Evolutionary conservation across 2,888 invertebrate genomes (phyloP), one percentile per base, ranked within the genome.

Genomic region (Cheilosia grossa): DNA sequence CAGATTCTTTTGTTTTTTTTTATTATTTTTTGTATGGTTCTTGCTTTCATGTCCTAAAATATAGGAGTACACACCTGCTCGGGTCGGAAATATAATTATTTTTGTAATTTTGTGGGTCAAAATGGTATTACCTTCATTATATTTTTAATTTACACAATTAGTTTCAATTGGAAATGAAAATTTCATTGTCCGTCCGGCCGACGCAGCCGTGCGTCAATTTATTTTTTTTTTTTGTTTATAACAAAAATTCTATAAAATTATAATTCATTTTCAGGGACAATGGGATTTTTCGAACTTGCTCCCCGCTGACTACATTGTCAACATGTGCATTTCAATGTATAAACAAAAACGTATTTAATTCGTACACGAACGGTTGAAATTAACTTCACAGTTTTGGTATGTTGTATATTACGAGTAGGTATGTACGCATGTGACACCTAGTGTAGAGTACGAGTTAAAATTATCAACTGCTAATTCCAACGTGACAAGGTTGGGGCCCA

Each of bases 151-250:
- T 44, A 42, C 19, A 27, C 75, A 67, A 77, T 77, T 77, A 67
- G 75, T 77, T 77, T 66, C 67, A 67, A 67, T 77, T 59, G 58
- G 67, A 44, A 67, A 67, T 77, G 59, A 59, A 77, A 77, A 59
- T 77, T 67, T 67, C 51, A 77, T 67, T 77, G 24, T 17, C 27
- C 21, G 30, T 7, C 30, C 49, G 21, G 17, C 24, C 4, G 21
- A n/a, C 30, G 33, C 17, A 27, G n/a, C n/a, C 4, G 21, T 7
- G 17, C 0, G 13, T 37, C 1, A 7, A 30, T 9, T 33, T 10
- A 13, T 33, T 30, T 30, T 30, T 30, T 30, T 30, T 30, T n/a
- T 37, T 4, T 40, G 21, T 40, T 63, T 58, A 47, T 64, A 64
- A 49, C 64, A 73, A 63, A 73, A 73, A 47, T 54, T 56, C 63